Conservation (phyloP, 1,140 invertebrate species). For the Eupeodes corollae region DNA sequence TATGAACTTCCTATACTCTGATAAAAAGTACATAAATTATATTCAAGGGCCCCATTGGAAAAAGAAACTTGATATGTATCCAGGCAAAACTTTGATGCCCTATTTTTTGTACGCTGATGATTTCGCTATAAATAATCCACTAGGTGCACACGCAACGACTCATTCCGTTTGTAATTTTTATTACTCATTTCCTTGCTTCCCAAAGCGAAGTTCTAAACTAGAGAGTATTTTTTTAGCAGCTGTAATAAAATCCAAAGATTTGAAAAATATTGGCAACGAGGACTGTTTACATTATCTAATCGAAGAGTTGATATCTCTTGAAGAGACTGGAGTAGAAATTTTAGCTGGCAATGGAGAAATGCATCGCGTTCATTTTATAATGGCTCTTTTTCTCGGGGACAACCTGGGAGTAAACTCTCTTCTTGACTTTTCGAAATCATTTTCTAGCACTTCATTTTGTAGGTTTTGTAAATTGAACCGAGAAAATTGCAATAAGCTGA, state of each 20-base stretch:
- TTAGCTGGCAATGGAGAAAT: no score
- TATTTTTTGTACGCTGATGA: constrained; percentile 1
- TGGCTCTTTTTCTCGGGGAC: no score
- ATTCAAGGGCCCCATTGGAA: neutral
- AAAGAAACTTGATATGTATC: neutral
- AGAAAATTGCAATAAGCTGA: no score
- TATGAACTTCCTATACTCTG: neutral
- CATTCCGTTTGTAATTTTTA: no score
- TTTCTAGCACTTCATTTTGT: no score
- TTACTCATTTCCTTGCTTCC: neutral
- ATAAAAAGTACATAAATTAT: neutral
- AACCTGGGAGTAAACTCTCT: no score
- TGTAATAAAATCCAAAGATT: neutral
- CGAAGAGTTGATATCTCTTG: neutral
- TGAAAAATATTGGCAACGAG: neutral
- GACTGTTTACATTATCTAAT: neutral
- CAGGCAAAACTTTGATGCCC: neutral
- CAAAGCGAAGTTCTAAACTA: neutral
- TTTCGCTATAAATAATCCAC: neutral
- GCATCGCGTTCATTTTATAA: no score
- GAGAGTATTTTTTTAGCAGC: neutral
- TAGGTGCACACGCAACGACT: neutral
- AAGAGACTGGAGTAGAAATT: neutral
- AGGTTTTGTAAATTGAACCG: no score
- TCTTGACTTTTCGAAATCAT: no score